Evolutionary conservation across 2,888 invertebrate genomes (phyloP).

Genomic region (Pterobdella sp.): DNA sequence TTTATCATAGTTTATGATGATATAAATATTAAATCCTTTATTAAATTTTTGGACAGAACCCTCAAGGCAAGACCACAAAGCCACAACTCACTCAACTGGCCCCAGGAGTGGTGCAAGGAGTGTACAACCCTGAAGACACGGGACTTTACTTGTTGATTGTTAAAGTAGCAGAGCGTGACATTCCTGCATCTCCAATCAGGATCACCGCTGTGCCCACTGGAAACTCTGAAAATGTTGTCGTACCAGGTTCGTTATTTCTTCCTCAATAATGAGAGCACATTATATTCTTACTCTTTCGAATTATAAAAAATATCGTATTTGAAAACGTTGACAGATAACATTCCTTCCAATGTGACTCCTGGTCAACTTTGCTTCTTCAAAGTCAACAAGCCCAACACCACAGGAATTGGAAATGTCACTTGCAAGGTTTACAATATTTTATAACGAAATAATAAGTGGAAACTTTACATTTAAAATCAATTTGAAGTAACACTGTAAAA

Average conservation of each 20-base stretch:
- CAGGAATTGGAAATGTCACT: constrained; percentile 21
- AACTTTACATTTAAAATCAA: no score
- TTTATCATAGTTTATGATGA: neutral
- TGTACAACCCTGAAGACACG: constrained; percentile 31
- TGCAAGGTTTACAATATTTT: no score
- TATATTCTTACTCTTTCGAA: no score
- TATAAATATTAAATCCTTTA: neutral
- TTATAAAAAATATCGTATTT: neutral
- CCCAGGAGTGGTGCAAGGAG: constrained; percentile 26
- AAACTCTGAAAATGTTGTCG: constrained; percentile 29
- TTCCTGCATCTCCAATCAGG: constrained; percentile 30
- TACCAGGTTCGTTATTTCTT: constrained; percentile 28
- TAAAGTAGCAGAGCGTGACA: constrained; percentile 30
- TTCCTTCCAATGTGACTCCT: constrained; percentile 19
- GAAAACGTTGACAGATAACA: neutral
- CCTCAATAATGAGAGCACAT: neutral
- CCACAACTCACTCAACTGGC: constrained; percentile 10
- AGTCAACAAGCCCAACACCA: constrained; percentile 17
- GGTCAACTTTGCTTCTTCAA: constrained; percentile 19
- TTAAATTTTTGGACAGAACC: constrained; percentile 17
- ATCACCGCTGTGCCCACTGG: constrained; percentile 32
- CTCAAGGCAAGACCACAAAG: constrained; percentile 23
- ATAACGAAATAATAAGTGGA: no score
- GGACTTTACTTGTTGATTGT: constrained; percentile 26
- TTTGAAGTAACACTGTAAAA: no score